Evolutionary conservation across 53 echinoderm and acorn worm species (phyloP), one percentile per base, ranked within the genome.

Genomic region (Hippasteria phrygiana): DNA sequence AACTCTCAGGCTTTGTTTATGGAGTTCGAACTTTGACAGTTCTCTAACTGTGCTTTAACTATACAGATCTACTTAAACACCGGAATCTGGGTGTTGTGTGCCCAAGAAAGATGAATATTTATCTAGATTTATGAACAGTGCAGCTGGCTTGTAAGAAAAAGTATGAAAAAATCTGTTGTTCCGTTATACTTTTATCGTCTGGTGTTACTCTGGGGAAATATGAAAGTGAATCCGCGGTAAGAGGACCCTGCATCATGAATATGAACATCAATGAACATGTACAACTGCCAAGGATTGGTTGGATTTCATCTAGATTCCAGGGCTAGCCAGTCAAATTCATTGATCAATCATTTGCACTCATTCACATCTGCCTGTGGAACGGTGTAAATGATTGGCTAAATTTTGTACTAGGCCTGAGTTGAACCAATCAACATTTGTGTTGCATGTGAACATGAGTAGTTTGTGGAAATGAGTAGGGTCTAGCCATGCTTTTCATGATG

Each of bases 101-200:
- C n/a, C n/a, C n/a, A n/a, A n/a, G n/a, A n/a, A n/a, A n/a, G n/a
- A n/a, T n/a, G n/a, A n/a, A n/a, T n/a, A n/a, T 48, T 48, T 48
- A 10, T 14, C 7, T 7, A 48, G 48, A n/a, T n/a, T n/a, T n/a
- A 78, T 37, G 34, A 40, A 38, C 55, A 55, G 78, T 78, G 78
- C 78, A 78, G 39, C 78, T 78, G 78, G 56, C 78, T 78, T 78
- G 17, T 4, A 34, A 32, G 18, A 73, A 73, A 76, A 76, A 76
- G 13, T 40, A 5, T 37, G n/a, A 69, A 27, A 77, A 53, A 34
- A 34, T 17, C 18, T 79, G 79, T 79, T 79, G 53, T 55, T 59
- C 22, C 79, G 55, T 79, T 55, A 59, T 5, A 36, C 59, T 36
- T 67, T 36, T 67, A 34, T 79, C 39, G 79, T 79, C 56, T 79